Evolutionary conservation across 23 tunicate genomes (phyloP), one percentile per base, ranked within the genome.

Genomic region (Styela plicata): DNA sequence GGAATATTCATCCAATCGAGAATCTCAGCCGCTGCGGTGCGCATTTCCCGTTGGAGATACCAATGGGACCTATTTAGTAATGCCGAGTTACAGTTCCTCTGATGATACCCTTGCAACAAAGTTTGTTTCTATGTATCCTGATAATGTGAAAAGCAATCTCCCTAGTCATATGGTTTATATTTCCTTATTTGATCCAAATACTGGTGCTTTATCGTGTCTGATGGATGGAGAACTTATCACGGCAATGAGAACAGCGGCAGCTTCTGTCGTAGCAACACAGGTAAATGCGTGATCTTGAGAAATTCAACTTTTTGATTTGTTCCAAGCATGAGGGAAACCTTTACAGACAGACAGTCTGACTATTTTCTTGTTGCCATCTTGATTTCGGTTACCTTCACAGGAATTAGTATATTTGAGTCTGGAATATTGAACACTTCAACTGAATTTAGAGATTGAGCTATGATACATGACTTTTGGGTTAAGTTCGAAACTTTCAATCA

Each of bases 171-270:
- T 21, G n/a, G 7, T 13, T 36, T 76, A 76, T 53, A 53, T 76
- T 67, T 7, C 66, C 18, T 44, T 76, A 65, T 44, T 76, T 52
- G 31, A 76, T 44, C 32, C 65, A 1, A n/a, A 76, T 1, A 53
- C 27, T 53, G 81, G 81, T 7, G 27, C 31, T 7, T 29, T 76
- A 0, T 0, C 26, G 21, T 44, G 81, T 44, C 22, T 88, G 32
- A 89, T 89, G 82, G 94, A 89, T 37, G 94, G 82, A 10, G 88
- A 89, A 30, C 24, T 36, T 2, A 73, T 89, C 24, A 79, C 94
- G 24, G 73, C 44, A 44, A 89, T 84, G 94, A 27, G 94, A 52
- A 89, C 94, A 20, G 94, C 94, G 64, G 94, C 94, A 20, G 94
- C 94, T 27, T 79, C 94, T 29, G 94, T 75, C 32, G 94, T 84